Base-by-base conservation (phyloP, 1,140 invertebrate genomes). In the Lycorma delicatula region DNA sequence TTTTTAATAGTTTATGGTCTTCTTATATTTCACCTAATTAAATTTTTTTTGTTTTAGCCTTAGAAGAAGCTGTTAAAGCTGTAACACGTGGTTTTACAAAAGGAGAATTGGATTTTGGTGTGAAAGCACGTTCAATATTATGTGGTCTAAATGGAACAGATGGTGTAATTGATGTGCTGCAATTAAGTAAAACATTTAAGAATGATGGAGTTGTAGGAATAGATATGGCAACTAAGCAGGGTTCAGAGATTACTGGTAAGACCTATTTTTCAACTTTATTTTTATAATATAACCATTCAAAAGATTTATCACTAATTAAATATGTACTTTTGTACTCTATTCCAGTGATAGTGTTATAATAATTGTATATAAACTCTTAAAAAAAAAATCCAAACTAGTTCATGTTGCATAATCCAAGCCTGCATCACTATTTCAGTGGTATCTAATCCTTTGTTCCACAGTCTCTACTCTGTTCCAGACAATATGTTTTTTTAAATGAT, bases 171-270 rank as follows among this genome's bases (percentile, higher is more conserved):
- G 53, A 80, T 26, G 68, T 80, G 26, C 60, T 80, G 12, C 60
- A 72, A 23, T 63, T 81, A 4, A 77, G 77, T 67, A 62, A 72
- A n/a, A 69, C 74, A 50, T 80, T 73, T 58, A 64, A 68, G 51
- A 59, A 70, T 36, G 61, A 74, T 25, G 79, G 79, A 12, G 79
- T 83, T 4, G 79, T 81, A 18, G 81, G 72, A n/a, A 81, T 83
- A 56, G 81, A 83, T 64, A 71, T 82, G 25, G 80, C 79, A 54
- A 3, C 28, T 46, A n/a, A 41, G 27, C 23, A 48, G 2, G 3
- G 9, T n/a, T 12, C 3, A 18, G 46, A 34, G 9, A 34, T 34
- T 34, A n/a, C 31, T 34, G n/a, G 28, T n/a, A 57, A 29, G 11
- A 53, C 18, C 13, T 9, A 34, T 34, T 34, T n/a, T 34, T 34